Evolutionary conservation across 2,888 invertebrate species (phyloP).

Genomic region (Cylloceria caligata): DNA sequence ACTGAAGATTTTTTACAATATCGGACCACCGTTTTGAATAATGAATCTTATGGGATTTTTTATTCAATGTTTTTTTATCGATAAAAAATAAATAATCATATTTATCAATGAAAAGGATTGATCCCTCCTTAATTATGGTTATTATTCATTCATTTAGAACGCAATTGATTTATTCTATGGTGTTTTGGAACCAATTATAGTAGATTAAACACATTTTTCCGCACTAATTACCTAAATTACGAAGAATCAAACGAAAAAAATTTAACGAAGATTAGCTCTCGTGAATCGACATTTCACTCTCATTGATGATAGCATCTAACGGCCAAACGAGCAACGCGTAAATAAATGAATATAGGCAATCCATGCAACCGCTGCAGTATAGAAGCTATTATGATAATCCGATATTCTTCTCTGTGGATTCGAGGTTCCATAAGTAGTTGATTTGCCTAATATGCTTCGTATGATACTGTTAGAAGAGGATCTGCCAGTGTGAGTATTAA

Average conservation of each 20-base stretch:
- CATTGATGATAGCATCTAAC: constrained; percentile 38
- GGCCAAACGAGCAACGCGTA: constrained; percentile 24
- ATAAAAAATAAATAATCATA: too few species aligned
- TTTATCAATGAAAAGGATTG: too few species aligned
- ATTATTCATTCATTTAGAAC: neutral
- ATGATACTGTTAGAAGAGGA: constrained; percentile 53
- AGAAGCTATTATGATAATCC: constrained; percentile 78
- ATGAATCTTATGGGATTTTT: neutral
- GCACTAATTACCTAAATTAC: neutral
- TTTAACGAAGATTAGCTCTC: constrained; percentile 17
- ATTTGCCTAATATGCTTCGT: constrained; percentile 47
- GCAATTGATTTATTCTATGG: neutral
- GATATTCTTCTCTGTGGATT: constrained; percentile 73
- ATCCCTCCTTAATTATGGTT: neutral
- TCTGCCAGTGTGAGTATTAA: neutral
- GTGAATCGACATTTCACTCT: constrained; percentile 57
- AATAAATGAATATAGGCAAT: constrained; percentile 49
- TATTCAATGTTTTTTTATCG: too few species aligned
- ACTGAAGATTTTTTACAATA: too few species aligned
- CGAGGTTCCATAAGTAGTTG: constrained; percentile 77
- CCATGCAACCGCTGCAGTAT: constrained; percentile 73
- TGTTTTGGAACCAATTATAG: neutral
- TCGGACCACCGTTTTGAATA: neutral
- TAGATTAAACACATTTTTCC: neutral
- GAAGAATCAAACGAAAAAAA: neutral